Base-by-base conservation (phyloP, 1,140 invertebrate genomes). In the Drusus annulatus region DNA sequence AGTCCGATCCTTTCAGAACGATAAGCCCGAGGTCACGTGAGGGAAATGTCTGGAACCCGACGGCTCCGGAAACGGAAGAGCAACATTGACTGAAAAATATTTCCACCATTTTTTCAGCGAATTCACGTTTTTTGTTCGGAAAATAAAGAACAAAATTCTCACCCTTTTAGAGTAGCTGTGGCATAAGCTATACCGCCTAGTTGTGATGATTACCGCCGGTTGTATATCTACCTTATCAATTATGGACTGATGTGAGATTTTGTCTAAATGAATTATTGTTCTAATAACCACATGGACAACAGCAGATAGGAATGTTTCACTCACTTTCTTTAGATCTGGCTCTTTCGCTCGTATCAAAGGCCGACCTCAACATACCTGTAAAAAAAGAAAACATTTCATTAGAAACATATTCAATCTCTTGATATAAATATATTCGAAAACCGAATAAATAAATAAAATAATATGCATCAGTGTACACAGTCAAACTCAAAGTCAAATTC, bases 291-390 rank as follows among this genome's bases (percentile, higher is more conserved):
- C 68, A 60, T 71, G n/a, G 21, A 79, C 78, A 73, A 79, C 63
- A 71, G 45, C 3, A 21, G 65, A 73, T 58, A 78, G 71, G 31
- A 28, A 79, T 36, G 28, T 79, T 79, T 58, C 23, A 83, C 82
- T 83, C 77, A 83, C 82, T 80, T 83, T 83, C 82, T 56, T 83
- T 83, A 81, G 82, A 83, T 63, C 82, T 78, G 28, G 60, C 76
- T 79, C 82, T 79, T 79, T 83, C 82, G 62, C 77, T 81, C 77
- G 62, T 81, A 77, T 83, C 82, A 77, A 81, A 83, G 19, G 82
- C 79, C 23, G 82, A 83, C 74, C 82, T 83, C 82, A 83, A 81
- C 82, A 83, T 83, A 77, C 82, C 82, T 83, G 82, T 28, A 81
- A 83, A n/a, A 71, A 77, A 3, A 36, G 58, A 71, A 54, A 79